Conservation (phyloP, 1,140 invertebrate species). For the Elymnias hypermnestra region DNA sequence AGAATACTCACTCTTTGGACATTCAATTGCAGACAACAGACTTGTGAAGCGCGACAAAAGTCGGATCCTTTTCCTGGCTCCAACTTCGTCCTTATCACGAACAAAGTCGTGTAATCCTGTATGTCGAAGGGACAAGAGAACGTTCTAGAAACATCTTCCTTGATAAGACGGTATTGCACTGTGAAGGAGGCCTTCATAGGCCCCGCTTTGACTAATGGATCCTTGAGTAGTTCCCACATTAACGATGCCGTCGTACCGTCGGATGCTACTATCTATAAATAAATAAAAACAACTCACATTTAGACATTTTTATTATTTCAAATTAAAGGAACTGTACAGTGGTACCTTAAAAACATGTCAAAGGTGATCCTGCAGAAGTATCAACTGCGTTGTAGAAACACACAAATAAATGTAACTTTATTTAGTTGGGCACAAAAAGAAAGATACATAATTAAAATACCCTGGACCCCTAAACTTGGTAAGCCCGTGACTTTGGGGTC, state of each 20-base stretch:
- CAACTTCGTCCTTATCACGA: slow-evolving; percentile 87
- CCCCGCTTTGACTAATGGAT: slow-evolving; percentile 73
- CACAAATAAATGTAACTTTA: too few species aligned
- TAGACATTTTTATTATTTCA: too few species aligned
- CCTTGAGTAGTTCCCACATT: slow-evolving; percentile 88
- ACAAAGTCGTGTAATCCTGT: slow-evolving; percentile 84
- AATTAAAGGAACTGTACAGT: too few species aligned
- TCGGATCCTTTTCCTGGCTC: slow-evolving; percentile 89
- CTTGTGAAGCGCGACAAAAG: slow-evolving; percentile 91
- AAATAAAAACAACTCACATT: too few species aligned
- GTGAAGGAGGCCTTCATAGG: slow-evolving; percentile 84
- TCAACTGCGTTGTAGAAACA: too few species aligned
- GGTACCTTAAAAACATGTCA: too few species aligned
- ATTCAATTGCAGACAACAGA: slow-evolving; percentile 88
- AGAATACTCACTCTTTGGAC: slow-evolving; percentile 52
- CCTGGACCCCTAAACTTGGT: too few species aligned
- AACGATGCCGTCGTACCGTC: slow-evolving; percentile 85
- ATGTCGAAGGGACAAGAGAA: slow-evolving; percentile 78
- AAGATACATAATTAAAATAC: too few species aligned
- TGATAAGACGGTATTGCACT: slow-evolving; percentile 78
- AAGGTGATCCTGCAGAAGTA: too few species aligned
- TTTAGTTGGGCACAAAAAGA: too few species aligned
- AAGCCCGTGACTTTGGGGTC: too few species aligned
- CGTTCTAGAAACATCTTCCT: slow-evolving; percentile 66
- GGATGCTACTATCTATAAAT: slow-evolving; percentile 62